Evolutionary conservation across 2,888 invertebrate genomes (phyloP), one percentile per base, ranked within the genome.

Genomic region (Erebia aethiops): DNA sequence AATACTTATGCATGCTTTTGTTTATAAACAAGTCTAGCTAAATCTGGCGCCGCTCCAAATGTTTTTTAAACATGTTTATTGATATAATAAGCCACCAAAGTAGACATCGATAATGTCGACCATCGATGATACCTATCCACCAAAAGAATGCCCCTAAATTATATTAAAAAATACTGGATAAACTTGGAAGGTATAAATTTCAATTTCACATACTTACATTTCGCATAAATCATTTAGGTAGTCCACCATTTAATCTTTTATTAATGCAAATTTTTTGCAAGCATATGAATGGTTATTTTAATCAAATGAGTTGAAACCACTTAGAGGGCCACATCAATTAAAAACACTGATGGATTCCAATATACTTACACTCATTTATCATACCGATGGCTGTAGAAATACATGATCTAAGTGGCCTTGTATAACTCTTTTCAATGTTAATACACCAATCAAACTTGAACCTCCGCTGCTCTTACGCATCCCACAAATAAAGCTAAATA

Each of bases 391-490:
- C 81, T 86, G 81, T 82, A 83, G 75, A 85, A 82, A 80, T 80
- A 76, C 80, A 84, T 41, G 62, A 85, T 83, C 73, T 71, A 78
- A 84, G 86, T 83, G 81, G 84, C 84, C 84, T 87, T 85, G 81
- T 83, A 83, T 85, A 82, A 80, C 82, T 84, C 84, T 84, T 84
- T 83, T 81, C 79, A 79, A 81, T 81, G 75, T 77, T 74, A 74
- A 76, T 77, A 74, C 67, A 62, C 79, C 79, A 78, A 57, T 66
- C 51, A 69, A 66, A 43, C 69, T 76, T 81, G 84, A 85, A 71
- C 84, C 82, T 66, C 75, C 76, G 43, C 77, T 70, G 71, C 71
- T 66, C 75, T 71, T 74, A 67, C 71, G 63, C 71, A 65, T 71
- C 69, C 71, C 77, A 69, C 76, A 74, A 74, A 80, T 77, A 68